A percentile compares a stretch with the other conserved stretches of the same genome.
Conservation (phyloP, 2,888 invertebrate species). For the Aquatica leii region DNA sequence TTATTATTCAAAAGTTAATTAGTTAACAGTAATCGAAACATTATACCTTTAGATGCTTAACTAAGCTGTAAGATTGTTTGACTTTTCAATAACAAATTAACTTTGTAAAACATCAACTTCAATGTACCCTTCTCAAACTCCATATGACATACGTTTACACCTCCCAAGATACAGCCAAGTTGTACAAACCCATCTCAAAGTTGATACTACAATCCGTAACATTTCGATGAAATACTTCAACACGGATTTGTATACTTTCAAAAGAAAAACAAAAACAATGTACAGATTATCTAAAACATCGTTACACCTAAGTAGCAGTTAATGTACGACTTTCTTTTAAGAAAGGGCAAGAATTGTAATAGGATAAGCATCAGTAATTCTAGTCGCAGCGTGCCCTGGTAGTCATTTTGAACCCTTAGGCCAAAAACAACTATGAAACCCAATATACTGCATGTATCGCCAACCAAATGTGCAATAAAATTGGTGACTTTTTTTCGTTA, state of each 20-base stretch:
- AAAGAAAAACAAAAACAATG: too few species aligned
- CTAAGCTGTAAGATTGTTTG: too few species aligned
- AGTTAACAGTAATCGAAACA: too few species aligned
- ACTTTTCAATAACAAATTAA: not conserved
- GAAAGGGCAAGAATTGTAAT: slow-evolving; percentile 20
- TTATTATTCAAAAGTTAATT: too few species aligned
- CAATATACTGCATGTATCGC: slow-evolving; percentile 30
- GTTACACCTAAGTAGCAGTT: too few species aligned
- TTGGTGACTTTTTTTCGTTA: slow-evolving; percentile 30
- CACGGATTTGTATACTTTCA: too few species aligned
- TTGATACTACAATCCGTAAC: not conserved
- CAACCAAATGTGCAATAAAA: slow-evolving; percentile 32
- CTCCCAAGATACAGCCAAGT: slow-evolving; percentile 1
- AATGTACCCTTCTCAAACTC: slow-evolving; percentile 5
- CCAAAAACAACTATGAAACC: slow-evolving; percentile 24
- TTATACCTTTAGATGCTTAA: too few species aligned
- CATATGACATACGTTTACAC: slow-evolving; percentile 6
- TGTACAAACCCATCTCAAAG: slow-evolving; percentile 9
- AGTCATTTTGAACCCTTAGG: slow-evolving; percentile 26
- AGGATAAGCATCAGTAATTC: slow-evolving; percentile 30
- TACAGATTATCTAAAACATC: too few species aligned
- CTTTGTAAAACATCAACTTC: slow-evolving; percentile 3
- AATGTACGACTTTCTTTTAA: too few species aligned
- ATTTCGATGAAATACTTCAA: too few species aligned
- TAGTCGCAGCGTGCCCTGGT: slow-evolving; percentile 25